These are phyloP conservation scores for Philonicus albiceps DNA, from an alignment of 2,888 invertebrate species.

Conservation along the genomic window DNA sequence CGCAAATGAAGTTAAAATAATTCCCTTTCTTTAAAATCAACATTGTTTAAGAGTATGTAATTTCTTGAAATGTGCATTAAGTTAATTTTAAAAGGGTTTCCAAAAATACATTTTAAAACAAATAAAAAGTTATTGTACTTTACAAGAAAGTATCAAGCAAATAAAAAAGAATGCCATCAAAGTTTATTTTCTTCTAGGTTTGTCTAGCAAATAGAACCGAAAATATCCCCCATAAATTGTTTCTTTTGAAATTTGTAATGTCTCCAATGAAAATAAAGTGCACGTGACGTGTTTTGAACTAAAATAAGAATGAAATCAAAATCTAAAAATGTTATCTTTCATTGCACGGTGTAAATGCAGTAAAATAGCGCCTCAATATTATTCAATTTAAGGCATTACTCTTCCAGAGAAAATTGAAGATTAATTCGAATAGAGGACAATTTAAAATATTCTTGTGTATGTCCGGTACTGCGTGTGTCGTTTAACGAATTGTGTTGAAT, in stretches of 20 bases:
- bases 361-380: neutral
- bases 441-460: neutral
- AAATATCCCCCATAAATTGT: neutral
- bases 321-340: neutral
- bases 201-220: neutral
- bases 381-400: neutral
- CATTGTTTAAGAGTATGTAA: too few relatives aligned
- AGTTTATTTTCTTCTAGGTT: neutral
- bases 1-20: too few relatives aligned
- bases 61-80: neutral
- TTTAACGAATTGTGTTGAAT: neutral
- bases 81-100: neutral
- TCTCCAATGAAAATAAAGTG: neutral
- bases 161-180: neutral
- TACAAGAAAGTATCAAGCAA: neutral
- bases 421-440: neutral
- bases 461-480: neutral
- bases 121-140: neutral
- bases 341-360: neutral
- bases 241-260: neutral
- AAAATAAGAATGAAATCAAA: neutral
- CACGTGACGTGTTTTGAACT: neutral
- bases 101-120: neutral
- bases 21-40: neutral
- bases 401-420: neutral